Percentiles rank a stretch among this genome's conserved stretches.
phyloP scores from a whole-genome alignment of 2,113 vertebrate species.

The Pardalotus punctatus region DNA sequence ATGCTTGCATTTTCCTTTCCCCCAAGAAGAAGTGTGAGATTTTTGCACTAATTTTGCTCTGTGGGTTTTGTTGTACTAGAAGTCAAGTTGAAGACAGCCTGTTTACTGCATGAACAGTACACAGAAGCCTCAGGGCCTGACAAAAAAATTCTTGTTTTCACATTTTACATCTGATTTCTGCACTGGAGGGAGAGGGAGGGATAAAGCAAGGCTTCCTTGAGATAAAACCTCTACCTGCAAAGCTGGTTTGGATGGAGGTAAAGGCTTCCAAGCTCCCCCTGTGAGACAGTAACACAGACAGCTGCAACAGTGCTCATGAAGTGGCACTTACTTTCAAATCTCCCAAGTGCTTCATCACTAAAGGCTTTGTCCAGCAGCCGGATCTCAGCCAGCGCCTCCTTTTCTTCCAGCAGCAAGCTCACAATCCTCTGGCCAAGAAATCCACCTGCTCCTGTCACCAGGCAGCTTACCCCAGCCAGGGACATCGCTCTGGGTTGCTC shows the following conservation, averaged over 20 bases:
- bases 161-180: neutral
- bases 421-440: conserved; percentile 86
- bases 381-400: conserved; percentile 79
- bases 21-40: neutral
- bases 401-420: conserved; percentile 79
- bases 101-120: neutral
- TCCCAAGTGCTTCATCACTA: conserved; percentile 16
- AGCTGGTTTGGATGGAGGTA: neutral
- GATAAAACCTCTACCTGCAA: neutral
- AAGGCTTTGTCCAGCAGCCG: conserved; percentile 82
- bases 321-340: conserved; percentile 67
- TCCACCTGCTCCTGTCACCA: conserved; percentile 89
- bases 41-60: neutral
- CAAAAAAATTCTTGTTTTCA: neutral
- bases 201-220: neutral
- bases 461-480: conserved; percentile 78
- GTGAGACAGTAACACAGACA: neutral
- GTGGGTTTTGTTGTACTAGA: neutral
- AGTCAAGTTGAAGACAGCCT: neutral
- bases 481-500: conserved; percentile 53
- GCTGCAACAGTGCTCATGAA: accelerated
- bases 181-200: neutral
- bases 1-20: neutral
- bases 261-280: neutral
- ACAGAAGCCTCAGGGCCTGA: neutral